phyloP scores from a whole-genome alignment of 92 coral and sea anemone species.

The Montipora capitata region DNA sequence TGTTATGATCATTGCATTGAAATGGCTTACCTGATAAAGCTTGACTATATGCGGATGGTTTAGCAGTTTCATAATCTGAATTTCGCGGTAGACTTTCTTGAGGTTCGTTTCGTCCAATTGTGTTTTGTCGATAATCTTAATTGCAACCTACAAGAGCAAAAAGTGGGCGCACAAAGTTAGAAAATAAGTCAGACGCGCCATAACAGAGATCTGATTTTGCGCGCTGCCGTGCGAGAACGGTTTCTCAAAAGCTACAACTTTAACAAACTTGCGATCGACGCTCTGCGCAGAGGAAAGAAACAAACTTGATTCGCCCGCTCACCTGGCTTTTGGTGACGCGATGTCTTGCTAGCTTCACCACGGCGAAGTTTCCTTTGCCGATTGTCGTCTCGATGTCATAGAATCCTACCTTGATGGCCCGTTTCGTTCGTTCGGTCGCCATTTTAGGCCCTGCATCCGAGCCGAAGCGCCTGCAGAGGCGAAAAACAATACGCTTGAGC shows the following conservation, averaged over 20 bases:
- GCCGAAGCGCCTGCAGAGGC: constrained; percentile 73
- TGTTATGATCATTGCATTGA: neutral
- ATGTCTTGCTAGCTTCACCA: constrained; percentile 97
- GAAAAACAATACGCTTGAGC: constrained; percentile 68
- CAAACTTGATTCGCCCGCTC: constrained; percentile 41
- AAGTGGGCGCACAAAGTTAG: neutral
- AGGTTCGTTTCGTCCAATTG: constrained; percentile 95
- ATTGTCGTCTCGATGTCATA: constrained; percentile 99
- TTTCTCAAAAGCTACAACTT: neutral
- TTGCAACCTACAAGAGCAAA: constrained; percentile 89
- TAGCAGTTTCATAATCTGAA: constrained; percentile 97
- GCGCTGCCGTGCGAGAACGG: neutral
- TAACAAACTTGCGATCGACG: constrained; percentile 8
- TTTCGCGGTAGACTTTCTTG: constrained; percentile 98
- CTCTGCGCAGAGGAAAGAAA: constrained; percentile 11
- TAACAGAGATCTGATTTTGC: neutral
- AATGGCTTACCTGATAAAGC: constrained; percentile 91
- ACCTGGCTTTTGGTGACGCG: constrained; percentile 99
- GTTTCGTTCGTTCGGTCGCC: constrained; percentile 93
- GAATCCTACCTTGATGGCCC: constrained; percentile 95
- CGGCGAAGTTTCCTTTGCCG: constrained; percentile 99
- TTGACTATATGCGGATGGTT: constrained; percentile 97
- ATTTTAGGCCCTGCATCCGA: constrained; percentile 92
- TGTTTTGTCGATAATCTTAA: constrained; percentile 99
- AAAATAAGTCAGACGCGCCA: neutral